These are phyloP conservation scores for Holacanthus passer DNA, from an alignment of 2,113 vertebrate species.

Conservation along the genomic window DNA sequence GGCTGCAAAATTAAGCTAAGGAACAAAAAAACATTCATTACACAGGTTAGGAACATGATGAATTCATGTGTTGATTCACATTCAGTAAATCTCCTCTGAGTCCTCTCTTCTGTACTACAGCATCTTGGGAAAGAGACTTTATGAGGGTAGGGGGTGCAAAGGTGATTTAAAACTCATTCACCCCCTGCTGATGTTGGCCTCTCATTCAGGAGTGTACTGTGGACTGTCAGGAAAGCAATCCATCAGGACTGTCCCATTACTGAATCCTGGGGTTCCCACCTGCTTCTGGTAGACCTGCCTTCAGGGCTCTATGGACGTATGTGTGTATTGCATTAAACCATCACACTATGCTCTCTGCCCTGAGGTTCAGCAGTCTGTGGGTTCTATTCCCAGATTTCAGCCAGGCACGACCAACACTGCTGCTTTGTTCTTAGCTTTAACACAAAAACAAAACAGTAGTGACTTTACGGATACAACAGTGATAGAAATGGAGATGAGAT, in stretches of 20 bases:
- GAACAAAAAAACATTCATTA: neutral
- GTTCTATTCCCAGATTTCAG: constrained; percentile 20
- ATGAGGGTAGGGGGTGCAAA: constrained; percentile 10
- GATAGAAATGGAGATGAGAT: no score
- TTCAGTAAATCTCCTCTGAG: constrained; percentile 14
- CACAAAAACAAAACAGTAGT: neutral
- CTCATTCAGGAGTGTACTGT: constrained; percentile 53
- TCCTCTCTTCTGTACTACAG: neutral
- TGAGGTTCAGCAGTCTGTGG: constrained; percentile 21
- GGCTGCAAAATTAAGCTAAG: neutral
- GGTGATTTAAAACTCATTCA: constrained; percentile 74
- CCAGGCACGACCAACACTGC: neutral
- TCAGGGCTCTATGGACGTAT: neutral
- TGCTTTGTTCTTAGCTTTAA: neutral
- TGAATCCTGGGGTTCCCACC: constrained; percentile 71
- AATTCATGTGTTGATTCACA: neutral
- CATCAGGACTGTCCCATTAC: constrained; percentile 75
- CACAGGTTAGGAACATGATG: constrained; percentile 6
- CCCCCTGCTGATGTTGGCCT: constrained; percentile 55
- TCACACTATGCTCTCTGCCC: constrained; percentile 16
- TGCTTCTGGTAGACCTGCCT: constrained; percentile 54
- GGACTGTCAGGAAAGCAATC: constrained; percentile 59
- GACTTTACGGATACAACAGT: neutral
- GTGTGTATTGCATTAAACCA: constrained; percentile 3
- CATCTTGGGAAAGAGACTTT: neutral